Conservation (phyloP, 2,113 vertebrate genomes). For the Oxyruncus cristatus region DNA sequence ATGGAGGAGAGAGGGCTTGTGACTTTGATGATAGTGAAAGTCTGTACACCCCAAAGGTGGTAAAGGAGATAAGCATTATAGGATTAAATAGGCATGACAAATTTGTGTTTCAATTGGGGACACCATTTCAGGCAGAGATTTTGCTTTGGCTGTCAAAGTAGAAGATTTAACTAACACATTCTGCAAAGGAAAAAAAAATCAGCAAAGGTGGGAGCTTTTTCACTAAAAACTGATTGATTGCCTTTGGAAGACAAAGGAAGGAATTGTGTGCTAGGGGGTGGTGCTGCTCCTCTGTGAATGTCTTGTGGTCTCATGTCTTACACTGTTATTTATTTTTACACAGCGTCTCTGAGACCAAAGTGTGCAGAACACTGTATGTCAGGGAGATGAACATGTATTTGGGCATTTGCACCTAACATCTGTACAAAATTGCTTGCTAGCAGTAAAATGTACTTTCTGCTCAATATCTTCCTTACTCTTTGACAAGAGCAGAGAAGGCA, state of each 20-base stretch:
- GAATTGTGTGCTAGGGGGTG: background rate
- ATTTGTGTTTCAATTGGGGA: background rate
- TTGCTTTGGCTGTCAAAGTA: background rate
- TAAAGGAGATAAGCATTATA: slow-evolving; percentile 51
- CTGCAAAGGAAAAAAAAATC: background rate
- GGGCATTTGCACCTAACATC: background rate
- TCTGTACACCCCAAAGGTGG: slow-evolving; percentile 21
- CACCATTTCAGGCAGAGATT: slow-evolving; percentile 9
- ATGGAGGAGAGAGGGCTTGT: slow-evolving; percentile 12
- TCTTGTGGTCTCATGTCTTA: background rate
- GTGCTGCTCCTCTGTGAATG: background rate
- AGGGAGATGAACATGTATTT: rapidly evolving
- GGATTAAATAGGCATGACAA: slow-evolving; percentile 37
- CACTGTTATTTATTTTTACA: background rate
- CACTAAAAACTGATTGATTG: background rate
- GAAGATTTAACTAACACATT: slow-evolving; percentile 26
- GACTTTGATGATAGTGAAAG: slow-evolving; percentile 56
- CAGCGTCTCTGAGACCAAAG: background rate
- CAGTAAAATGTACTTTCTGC: background rate
- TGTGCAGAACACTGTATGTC: background rate
- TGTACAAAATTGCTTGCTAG: background rate
- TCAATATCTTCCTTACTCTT: background rate
- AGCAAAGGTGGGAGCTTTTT: background rate
- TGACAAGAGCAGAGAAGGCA: background rate
- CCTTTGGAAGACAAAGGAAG: background rate